phyloP scores from a whole-genome alignment of 2,797 vertebrate genomes.

The Gymnothorax reevesii region DNA sequence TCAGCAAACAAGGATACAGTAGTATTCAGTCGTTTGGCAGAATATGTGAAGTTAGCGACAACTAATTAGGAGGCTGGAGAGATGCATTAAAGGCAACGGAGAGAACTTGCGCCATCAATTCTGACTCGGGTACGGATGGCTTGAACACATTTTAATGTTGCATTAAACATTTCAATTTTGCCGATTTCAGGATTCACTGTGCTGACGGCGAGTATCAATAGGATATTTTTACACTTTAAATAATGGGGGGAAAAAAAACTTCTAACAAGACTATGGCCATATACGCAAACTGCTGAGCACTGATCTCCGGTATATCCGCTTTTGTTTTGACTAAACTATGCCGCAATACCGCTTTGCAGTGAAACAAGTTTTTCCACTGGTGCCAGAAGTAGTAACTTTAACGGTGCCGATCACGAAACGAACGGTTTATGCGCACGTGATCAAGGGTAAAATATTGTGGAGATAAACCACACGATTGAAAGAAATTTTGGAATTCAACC shows the following conservation, averaged over 20 bases:
- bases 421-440: not conserved
- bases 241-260: not conserved
- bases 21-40: too few relatives aligned
- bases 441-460: too few relatives aligned
- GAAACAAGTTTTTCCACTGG: not conserved
- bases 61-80: too few relatives aligned
- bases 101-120: not conserved
- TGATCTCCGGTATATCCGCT: not conserved
- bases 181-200: not conserved
- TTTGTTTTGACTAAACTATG: constrained; percentile 3
- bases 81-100: not conserved
- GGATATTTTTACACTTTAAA: not conserved
- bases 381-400: not conserved
- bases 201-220: not conserved
- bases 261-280: not conserved
- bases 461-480: too few relatives aligned
- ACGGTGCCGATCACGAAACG: not conserved
- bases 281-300: not conserved
- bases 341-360: not conserved
- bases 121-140: not conserved
- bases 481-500: not conserved
- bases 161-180: not conserved
- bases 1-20: too few relatives aligned
- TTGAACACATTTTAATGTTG: not conserved
- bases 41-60: too few relatives aligned